Evolutionary conservation across 64 coral and sea anemone species (phyloP).

Genomic region (Acropora tenuis): DNA sequence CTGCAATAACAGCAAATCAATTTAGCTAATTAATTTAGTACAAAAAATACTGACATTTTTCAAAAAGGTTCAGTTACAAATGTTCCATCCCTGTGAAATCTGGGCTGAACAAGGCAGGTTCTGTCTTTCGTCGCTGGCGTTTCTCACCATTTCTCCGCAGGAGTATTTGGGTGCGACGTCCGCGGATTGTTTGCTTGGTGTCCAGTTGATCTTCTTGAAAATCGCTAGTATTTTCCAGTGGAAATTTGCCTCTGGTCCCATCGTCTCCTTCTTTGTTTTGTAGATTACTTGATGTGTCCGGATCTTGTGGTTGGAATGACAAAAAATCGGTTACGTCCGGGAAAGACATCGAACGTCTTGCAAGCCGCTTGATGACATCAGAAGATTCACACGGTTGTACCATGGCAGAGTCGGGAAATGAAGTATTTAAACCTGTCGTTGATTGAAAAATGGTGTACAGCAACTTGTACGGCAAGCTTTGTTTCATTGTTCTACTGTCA

Average conservation of each 20-base stretch:
- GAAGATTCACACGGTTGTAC: not conserved
- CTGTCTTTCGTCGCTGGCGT: not conserved
- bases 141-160: not conserved
- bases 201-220: not conserved
- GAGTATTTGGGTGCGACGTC: not conserved
- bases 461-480: slow-evolving; percentile 2
- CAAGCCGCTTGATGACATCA: not conserved
- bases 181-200: not conserved
- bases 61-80: slow-evolving; percentile 2
- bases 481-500: slow-evolving; percentile 23
- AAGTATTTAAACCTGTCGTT: not conserved
- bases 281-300: not conserved
- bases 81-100: not conserved
- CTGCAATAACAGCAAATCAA: no score
- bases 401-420: not conserved
- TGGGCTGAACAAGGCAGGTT: not conserved
- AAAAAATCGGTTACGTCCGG: not conserved
- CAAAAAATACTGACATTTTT: not conserved
- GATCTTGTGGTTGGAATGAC: not conserved
- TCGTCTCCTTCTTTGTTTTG: not conserved
- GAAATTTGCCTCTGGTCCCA: not conserved
- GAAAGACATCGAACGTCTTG: slow-evolving; percentile 10
- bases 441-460: slow-evolving; percentile 1
- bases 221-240: not conserved
- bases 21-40: not conserved